Evolutionary conservation across 2,888 invertebrate species (phyloP).

Genomic region (Hofmannophila pseudospretella): DNA sequence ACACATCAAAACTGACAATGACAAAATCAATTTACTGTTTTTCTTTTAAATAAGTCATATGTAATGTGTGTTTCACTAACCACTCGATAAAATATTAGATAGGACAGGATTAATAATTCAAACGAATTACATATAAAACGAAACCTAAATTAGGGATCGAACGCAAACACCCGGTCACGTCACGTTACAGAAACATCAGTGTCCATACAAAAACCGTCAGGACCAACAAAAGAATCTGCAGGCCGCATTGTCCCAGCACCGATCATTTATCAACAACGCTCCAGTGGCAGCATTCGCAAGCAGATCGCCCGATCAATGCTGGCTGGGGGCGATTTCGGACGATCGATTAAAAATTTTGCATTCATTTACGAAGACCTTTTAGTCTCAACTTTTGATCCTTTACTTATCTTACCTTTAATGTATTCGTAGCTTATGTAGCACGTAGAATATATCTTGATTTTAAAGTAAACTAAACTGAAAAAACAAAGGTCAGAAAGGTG

Average conservation of each 20-base stretch:
- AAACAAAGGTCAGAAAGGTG: too few species aligned
- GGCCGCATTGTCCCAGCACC: constrained; percentile 61
- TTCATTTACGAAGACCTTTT: constrained; percentile 15
- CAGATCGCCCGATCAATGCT: constrained; percentile 64
- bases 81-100: too few species aligned
- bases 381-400: too few species aligned
- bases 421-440: not conserved
- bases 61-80: too few species aligned
- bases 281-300: constrained; percentile 59
- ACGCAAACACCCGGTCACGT: constrained; percentile 19
- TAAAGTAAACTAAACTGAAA: too few species aligned
- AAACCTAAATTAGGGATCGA: too few species aligned
- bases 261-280: constrained; percentile 74
- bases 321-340: constrained; percentile 34
- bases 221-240: constrained; percentile 73
- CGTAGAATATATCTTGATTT: not conserved
- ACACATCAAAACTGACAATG: too few species aligned
- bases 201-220: constrained; percentile 68
- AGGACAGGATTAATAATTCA: too few species aligned
- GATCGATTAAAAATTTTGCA: constrained; percentile 58
- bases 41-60: too few species aligned
- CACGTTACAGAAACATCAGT: constrained; percentile 60
- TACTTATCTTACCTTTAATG: too few species aligned
- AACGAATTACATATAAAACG: too few species aligned
- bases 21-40: too few species aligned